phyloP scores from a whole-genome alignment of 2,888 invertebrate species.

The Anthrax anthrax region DNA sequence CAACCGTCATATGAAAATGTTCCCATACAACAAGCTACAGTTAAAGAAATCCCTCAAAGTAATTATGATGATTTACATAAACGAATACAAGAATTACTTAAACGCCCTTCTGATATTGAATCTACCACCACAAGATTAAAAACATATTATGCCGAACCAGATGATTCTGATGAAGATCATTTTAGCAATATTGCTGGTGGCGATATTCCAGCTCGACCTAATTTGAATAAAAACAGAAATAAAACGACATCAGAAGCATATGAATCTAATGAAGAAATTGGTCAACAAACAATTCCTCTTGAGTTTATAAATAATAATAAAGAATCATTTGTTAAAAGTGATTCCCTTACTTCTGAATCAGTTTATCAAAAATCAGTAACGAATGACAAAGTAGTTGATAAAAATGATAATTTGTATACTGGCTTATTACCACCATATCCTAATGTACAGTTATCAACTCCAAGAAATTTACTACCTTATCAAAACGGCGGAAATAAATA shows the following conservation, averaged over 20 bases:
- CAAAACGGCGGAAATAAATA: neutral
- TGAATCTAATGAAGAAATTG: neutral
- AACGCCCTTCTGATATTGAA: constrained; percentile 9
- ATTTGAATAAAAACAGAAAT: neutral
- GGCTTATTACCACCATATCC: constrained; percentile 16
- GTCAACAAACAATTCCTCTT: neutral
- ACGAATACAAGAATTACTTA: constrained; percentile 4
- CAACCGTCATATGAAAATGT: neutral
- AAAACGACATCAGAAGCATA: neutral
- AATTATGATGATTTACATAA: constrained; percentile 4
- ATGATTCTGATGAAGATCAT: constrained; percentile 18
- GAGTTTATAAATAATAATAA: no score
- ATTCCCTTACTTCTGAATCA: neutral
- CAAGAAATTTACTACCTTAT: constrained; percentile 3
- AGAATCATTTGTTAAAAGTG: no score
- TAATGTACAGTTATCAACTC: constrained; percentile 5
- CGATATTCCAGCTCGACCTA: constrained; percentile 1
- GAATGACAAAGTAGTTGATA: neutral
- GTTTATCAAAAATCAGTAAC: neutral
- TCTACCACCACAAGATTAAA: constrained; percentile 3
- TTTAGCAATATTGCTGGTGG: constrained; percentile 13
- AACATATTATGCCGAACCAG: constrained; percentile 25
- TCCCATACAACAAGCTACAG: neutral
- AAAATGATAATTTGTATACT: constrained; percentile 13
- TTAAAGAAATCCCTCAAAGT: constrained; percentile 8